phyloP scores from a whole-genome alignment of 2,113 vertebrate species.

The Helogale parvula region DNA sequence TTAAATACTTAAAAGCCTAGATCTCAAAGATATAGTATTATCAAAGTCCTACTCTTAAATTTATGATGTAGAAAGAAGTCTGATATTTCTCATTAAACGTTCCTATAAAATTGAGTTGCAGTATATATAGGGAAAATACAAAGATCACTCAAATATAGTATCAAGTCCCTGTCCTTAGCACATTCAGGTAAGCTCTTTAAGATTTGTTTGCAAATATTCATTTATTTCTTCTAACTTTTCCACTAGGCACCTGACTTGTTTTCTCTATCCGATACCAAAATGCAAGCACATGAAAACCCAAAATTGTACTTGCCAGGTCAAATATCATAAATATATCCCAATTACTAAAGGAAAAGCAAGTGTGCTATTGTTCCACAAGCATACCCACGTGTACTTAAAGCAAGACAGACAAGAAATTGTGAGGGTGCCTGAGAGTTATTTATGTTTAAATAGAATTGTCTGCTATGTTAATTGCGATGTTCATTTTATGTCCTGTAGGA shows the following conservation, averaged over 20 bases:
- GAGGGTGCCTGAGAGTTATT: neutral
- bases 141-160: neutral
- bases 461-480: neutral
- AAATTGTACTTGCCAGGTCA: neutral
- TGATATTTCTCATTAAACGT: neutral
- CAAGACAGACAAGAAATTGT: neutral
- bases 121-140: neutral
- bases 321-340: neutral
- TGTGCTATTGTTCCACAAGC: neutral
- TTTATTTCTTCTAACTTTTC: neutral
- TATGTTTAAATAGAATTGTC: neutral
- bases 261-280: neutral
- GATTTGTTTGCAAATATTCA: neutral
- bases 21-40: neutral
- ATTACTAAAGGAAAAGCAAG: neutral
- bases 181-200: neutral
- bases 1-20: no score
- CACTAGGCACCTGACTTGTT: neutral
- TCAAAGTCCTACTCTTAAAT: neutral
- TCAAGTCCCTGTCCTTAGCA: neutral
- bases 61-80: neutral
- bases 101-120: neutral
- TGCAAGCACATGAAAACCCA: neutral
- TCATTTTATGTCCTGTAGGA: neutral
- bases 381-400: neutral